Evolutionary conservation across 2,888 invertebrate species (phyloP).

Genomic region (Drosophila affinis): DNA sequence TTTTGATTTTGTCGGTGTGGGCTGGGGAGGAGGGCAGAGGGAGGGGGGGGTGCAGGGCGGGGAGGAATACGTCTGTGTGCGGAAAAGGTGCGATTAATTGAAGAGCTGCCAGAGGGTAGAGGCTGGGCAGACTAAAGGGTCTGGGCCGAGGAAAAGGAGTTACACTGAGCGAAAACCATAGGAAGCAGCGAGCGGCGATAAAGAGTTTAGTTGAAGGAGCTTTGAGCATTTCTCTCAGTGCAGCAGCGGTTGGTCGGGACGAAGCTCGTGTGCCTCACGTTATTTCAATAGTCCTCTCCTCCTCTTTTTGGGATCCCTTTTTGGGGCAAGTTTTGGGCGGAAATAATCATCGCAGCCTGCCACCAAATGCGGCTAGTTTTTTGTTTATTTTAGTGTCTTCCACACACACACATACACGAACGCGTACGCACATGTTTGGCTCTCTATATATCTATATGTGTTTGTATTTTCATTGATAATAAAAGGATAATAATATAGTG

Average conservation of each 20-base stretch:
- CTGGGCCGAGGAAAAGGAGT: not conserved
- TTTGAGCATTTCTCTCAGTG: not conserved
- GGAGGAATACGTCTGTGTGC: slow-evolving; percentile 19
- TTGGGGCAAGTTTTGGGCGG: slow-evolving; percentile 35
- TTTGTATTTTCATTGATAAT: slow-evolving; percentile 73
- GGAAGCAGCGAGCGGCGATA: no score
- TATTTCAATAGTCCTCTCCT: not conserved
- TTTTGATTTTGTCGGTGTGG: slow-evolving; percentile 53
- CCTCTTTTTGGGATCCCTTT: slow-evolving; percentile 39
- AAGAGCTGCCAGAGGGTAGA: slow-evolving; percentile 48
- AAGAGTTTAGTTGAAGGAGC: no score
- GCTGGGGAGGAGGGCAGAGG: not conserved
- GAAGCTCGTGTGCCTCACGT: not conserved
- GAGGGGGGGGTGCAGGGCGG: not conserved
- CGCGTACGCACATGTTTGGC: slow-evolving; percentile 5
- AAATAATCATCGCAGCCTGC: slow-evolving; percentile 65
- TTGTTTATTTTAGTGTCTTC: slow-evolving; percentile 50
- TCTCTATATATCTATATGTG: not conserved
- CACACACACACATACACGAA: slow-evolving; percentile 1
- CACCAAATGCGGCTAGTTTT: slow-evolving; percentile 61
- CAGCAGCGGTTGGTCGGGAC: not conserved
- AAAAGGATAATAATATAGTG: slow-evolving; percentile 77
- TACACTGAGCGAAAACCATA: not conserved
- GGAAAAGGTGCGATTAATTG: slow-evolving; percentile 81
- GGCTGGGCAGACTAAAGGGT: not conserved